Percentiles rank a stretch among this genome's conserved stretches.
Conservation (phyloP, 2,113 vertebrate genomes). For the Forbesichthys agassizii region DNA sequence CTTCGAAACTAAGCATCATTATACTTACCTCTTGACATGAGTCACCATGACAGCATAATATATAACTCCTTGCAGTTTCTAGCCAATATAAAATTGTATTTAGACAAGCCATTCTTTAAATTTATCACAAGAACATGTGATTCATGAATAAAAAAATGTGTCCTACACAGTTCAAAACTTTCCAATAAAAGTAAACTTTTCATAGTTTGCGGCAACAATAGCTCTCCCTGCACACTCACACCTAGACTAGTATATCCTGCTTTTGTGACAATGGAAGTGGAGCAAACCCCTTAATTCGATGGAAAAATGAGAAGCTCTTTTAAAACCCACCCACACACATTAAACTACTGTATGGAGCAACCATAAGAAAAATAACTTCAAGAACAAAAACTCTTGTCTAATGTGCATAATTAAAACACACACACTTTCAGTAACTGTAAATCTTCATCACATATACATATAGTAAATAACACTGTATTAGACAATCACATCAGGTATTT, state of each 20-base stretch:
- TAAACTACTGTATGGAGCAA: no score
- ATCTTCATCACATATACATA: neutral
- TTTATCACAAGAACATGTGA: neutral
- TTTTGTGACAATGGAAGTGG: conserved; percentile 1
- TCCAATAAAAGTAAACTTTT: neutral
- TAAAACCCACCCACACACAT: no score
- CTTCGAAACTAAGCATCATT: neutral
- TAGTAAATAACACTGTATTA: neutral
- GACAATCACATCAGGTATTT: no score
- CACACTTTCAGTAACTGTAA: no score
- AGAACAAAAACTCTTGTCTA: no score
- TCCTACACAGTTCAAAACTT: neutral
- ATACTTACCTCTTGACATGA: conserved; percentile 31
- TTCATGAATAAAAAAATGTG: no score
- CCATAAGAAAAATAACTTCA: no score
- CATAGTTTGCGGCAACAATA: neutral
- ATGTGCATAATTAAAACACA: no score
- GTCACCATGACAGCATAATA: conserved; percentile 5
- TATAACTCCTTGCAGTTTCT: conserved; percentile 11
- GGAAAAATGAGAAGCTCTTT: no score
- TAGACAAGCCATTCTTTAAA: conserved; percentile 32
- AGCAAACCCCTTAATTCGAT: no score
- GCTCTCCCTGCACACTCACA: neutral
- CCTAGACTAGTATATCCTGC: neutral
- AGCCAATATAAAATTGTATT: conserved; percentile 23